phyloP scores from a whole-genome alignment of 1,140 invertebrate genomes.

The Scaptomyza montana region DNA sequence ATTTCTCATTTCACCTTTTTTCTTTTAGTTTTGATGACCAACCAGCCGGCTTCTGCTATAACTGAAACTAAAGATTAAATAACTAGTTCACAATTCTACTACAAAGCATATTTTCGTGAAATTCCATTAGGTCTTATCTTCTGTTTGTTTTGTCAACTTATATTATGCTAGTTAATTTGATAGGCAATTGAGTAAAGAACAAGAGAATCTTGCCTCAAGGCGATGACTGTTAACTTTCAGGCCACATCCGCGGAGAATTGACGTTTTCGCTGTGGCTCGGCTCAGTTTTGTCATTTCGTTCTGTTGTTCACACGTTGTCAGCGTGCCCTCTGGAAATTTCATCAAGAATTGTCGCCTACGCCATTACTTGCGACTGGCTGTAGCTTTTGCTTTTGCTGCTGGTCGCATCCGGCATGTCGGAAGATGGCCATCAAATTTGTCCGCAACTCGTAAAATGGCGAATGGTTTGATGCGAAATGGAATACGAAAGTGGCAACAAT shows the following conservation, averaged over 20 bases:
- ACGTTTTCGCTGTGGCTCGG: neutral
- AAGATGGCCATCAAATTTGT: slow-evolving; percentile 69
- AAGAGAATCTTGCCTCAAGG: slow-evolving; percentile 24
- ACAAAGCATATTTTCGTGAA: neutral
- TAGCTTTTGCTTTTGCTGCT: neutral
- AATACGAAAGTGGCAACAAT: slow-evolving; percentile 54
- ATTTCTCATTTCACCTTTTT: too few relatives aligned
- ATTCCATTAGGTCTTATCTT: neutral
- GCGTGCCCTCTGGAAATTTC: slow-evolving; percentile 38
- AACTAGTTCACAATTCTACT: too few relatives aligned
- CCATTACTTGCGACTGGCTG: slow-evolving; percentile 23
- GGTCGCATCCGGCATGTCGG: neutral
- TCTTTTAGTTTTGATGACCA: too few relatives aligned
- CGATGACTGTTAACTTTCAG: slow-evolving; percentile 50
- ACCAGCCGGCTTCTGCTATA: too few relatives aligned
- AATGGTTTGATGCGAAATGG: slow-evolving; percentile 33
- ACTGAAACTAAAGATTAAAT: too few relatives aligned
- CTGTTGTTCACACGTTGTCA: slow-evolving; percentile 28
- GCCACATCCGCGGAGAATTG: slow-evolving; percentile 57
- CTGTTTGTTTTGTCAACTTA: slow-evolving; percentile 4
- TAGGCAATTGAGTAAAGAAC: slow-evolving; percentile 13
- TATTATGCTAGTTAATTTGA: slow-evolving; percentile 8
- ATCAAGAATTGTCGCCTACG: slow-evolving; percentile 62
- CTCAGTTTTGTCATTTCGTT: too few relatives aligned
- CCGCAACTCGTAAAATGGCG: slow-evolving; percentile 69